Evolutionary conservation across 1,140 invertebrate genomes (phyloP), one percentile per base, ranked within the genome.

Genomic region (Dolichoris vasculosae): DNA sequence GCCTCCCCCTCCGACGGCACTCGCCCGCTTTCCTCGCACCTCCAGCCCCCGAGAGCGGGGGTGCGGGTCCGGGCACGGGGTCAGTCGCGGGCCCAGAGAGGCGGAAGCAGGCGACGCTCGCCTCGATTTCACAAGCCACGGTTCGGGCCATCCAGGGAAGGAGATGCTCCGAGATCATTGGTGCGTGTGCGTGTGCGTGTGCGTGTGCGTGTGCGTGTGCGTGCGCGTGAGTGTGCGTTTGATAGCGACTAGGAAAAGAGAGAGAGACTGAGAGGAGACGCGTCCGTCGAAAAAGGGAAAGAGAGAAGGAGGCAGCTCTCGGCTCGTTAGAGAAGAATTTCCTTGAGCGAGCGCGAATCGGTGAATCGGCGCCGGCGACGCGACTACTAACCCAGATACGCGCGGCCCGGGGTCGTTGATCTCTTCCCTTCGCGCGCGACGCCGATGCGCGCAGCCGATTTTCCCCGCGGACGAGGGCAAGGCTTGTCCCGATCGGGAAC

Each of bases 311-410:
- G 83, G 83, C 77, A 86, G 43, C 83, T 88, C 75, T 85, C 87
- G 71, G 87, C 87, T 89, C 87, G 86, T 87, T 90, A 90, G 89
- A 89, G 88, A 91, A 91, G 89, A 91, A 92, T 93, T 93, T 93
- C 89, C 93, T 89, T 90, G 90, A 80, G 67, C 64, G 55, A 81
- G 75, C 32, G 90, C 91, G 91, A 93, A 93, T 93, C 92, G 91
- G 88, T 90, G 92, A 48, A 26, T 90, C 91, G 20, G n/a, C 55
- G 23, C 1, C 43, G 23, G n/a, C 59, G 83, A 40, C 77, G 92
- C 91, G 92, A 92, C 92, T 93, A 93, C 93, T 93, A 93, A 93
- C 93, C 93, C 91, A 93, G 93, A 93, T 93, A 92, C 90, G 90
- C 89, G 87, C 84, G 84, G 88, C 79, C 86, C 91, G 90, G 86